A percentile compares a stretch with the other conserved stretches of the same genome.
phyloP scores from a whole-genome alignment of 2,113 vertebrate species.

The Benitochromis conjunctus region DNA sequence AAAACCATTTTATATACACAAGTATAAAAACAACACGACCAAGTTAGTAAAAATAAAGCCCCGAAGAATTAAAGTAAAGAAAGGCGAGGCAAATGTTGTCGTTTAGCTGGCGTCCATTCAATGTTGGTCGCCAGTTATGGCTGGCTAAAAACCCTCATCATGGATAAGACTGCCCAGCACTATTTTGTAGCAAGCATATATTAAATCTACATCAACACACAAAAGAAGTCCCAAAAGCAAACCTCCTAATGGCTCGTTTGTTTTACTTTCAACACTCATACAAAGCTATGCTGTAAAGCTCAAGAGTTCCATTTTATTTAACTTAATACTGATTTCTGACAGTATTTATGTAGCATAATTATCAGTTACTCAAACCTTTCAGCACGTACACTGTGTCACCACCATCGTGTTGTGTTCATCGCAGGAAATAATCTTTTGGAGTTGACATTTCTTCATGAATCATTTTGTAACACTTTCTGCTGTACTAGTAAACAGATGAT shows the following conservation, averaged over 20 bases:
- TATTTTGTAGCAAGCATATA: neutral
- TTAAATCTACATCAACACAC: neutral
- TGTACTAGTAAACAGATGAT: neutral
- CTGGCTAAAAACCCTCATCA: neutral
- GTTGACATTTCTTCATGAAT: neutral
- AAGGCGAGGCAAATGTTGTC: neutral
- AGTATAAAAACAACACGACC: neutral
- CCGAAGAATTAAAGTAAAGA: neutral
- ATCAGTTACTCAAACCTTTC: neutral
- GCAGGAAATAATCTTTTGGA: neutral
- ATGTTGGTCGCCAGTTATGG: neutral
- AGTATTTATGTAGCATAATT: neutral
- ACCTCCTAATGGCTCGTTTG: neutral
- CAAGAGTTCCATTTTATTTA: neutral
- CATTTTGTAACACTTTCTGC: neutral
- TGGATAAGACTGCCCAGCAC: neutral
- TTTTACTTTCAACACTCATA: neutral
- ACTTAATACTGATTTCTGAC: neutral
- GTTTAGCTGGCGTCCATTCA: neutral
- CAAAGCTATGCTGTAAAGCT: neutral
- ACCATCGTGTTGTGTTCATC: neutral
- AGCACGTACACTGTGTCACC: neutral
- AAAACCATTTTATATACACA: neutral
- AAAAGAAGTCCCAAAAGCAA: neutral
- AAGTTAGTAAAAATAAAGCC: neutral